Evolutionary conservation across 2,888 invertebrate species (phyloP).

Genomic region (Caenorhabditis zanzibari): DNA sequence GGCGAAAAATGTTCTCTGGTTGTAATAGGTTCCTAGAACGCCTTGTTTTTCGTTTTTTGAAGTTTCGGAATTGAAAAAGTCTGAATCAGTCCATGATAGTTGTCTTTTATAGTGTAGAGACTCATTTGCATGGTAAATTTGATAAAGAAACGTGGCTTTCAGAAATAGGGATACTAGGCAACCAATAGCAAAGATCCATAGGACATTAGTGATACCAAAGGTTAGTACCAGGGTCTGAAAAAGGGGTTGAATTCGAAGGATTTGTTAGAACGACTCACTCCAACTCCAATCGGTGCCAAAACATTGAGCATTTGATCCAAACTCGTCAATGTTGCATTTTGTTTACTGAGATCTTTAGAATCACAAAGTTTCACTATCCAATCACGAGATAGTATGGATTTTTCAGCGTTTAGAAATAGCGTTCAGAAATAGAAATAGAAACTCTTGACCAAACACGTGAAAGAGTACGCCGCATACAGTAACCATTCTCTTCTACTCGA

Average conservation of each 20-base stretch:
- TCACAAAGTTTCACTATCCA: constrained; percentile 77
- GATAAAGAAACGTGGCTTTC: constrained; percentile 6
- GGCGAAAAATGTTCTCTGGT: constrained; percentile 72
- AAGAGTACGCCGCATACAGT: constrained; percentile 62
- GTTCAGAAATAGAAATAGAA: background rate
- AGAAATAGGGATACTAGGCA: background rate
- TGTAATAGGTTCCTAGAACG: constrained; percentile 56
- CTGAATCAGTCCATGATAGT: background rate
- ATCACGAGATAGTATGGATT: constrained; percentile 74
- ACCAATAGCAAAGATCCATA: constrained; percentile 10
- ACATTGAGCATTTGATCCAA: constrained; percentile 78
- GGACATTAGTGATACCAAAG: constrained; percentile 19
- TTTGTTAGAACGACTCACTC: constrained; percentile 53
- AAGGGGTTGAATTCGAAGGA: too few species aligned
- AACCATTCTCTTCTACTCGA: constrained; percentile 1
- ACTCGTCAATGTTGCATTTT: constrained; percentile 75
- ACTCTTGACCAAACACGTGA: constrained; percentile 64
- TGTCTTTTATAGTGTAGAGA: constrained; percentile 29
- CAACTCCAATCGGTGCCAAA: constrained; percentile 75
- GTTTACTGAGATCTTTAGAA: constrained; percentile 46
- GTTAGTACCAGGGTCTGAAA: constrained; percentile 42
- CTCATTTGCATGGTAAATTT: background rate
- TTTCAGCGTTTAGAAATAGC: constrained; percentile 74
- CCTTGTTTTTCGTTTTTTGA: background rate
- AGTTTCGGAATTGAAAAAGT: background rate